Base-by-base conservation (phyloP, 1,140 invertebrate species). In the Mylabris phalerata region DNA sequence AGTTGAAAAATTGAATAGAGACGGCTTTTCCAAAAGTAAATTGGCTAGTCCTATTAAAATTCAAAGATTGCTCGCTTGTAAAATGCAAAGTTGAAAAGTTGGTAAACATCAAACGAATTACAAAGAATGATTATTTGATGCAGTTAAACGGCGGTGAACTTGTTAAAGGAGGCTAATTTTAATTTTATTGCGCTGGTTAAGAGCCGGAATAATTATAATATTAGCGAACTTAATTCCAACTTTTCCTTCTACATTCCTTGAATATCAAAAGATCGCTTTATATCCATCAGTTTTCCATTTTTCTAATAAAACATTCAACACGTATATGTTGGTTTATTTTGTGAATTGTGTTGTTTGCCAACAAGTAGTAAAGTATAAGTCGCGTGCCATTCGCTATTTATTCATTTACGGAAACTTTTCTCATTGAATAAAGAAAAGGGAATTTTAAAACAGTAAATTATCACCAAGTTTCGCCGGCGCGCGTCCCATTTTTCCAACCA, bases 401-500 rank as follows among this genome's bases (percentile, higher is more conserved):
- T 48, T 48, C 46, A 48, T 27, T 46, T 24, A 25, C 43, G 13
- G 7, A 47, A 47, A 47, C 10, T 25, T 26, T 47, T n/a, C 13
- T 26, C 26, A 44, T 32, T 26, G 47, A 48, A 25, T 32, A 32
- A 24, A 48, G 47, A 48, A 32, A 47, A 48, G 25, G 47, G 47
- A 48, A 32, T 32, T 48, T 32, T 32, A 32, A 67, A 67, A 67
- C 65, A 67, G 66, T 67, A 63, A 67, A 67, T 67, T 67, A 65
- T 67, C 52, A 42, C 48, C 32, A 32, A 32, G 52, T 55, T 44
- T 48, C 61, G 61, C 55, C 61, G 58, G 25, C 48, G 57, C 61
- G 51, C 58, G 62, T 59, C 67, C 67, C 64, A 69, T 69, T 69
- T 69, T 69, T 69, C 67, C 67, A 48, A 32, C 32, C 43, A 48